These are phyloP conservation scores for Thalassophryne amazonica DNA, from an alignment of 2,797 vertebrate species.

Conservation along the genomic window DNA sequence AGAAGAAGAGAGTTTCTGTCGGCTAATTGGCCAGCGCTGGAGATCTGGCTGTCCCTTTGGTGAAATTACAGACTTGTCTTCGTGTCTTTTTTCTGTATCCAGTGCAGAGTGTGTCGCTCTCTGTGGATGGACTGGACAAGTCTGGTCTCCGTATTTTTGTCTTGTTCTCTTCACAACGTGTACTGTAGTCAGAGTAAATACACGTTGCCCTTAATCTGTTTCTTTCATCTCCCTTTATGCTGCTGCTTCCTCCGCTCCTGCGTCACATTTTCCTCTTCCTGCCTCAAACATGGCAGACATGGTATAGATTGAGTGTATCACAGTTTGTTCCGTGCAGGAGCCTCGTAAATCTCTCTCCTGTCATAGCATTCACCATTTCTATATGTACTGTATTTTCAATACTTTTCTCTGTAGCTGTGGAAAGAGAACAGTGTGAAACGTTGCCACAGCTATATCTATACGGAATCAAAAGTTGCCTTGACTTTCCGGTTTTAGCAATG, in stretches of 20 bases:
- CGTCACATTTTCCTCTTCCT: neutral
- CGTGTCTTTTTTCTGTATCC: slow-evolving; percentile 45
- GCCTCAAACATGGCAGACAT: slow-evolving; percentile 13
- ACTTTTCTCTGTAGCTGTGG: slow-evolving; percentile 13
- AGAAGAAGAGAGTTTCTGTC: slow-evolving; percentile 42
- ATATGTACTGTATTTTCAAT: slow-evolving; percentile 14
- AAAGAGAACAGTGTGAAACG: slow-evolving; percentile 27
- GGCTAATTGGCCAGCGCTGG: slow-evolving; percentile 71
- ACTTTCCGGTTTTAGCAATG: no score
- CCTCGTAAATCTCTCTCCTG: slow-evolving; percentile 7
- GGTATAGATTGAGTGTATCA: slow-evolving; percentile 29
- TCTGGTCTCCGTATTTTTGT: slow-evolving; percentile 40
- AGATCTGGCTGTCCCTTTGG: slow-evolving; percentile 62
- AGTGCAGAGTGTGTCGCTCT: slow-evolving; percentile 38
- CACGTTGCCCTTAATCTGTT: slow-evolving; percentile 38
- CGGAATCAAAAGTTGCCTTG: no score
- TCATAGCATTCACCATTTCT: slow-evolving; percentile 41
- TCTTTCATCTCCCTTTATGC: neutral
- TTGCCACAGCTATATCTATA: no score
- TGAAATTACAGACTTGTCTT: slow-evolving; percentile 57
- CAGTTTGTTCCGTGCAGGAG: slow-evolving; percentile 27
- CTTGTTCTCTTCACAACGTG: slow-evolving; percentile 40
- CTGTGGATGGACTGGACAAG: slow-evolving; percentile 32
- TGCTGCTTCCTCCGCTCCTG: neutral
- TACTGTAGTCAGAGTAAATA: slow-evolving; percentile 47